These are phyloP conservation scores for Microplitis mediator DNA, from an alignment of 1,140 invertebrate genomes.

Conservation along the genomic window DNA sequence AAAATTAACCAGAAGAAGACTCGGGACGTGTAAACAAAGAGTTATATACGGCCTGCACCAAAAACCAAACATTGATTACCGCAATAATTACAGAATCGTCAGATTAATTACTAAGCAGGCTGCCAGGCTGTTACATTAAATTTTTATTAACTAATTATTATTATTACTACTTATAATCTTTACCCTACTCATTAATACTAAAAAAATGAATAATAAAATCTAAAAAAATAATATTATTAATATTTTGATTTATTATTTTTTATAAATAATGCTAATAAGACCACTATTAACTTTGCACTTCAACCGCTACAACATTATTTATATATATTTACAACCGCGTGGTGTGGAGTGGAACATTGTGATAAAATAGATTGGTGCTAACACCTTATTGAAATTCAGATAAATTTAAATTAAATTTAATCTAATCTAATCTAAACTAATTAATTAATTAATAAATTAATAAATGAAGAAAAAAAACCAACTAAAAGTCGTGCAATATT, in stretches of 20 bases:
- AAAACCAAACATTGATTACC: neutral
- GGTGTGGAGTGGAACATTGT: conserved; percentile 64
- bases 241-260: too few relatives aligned
- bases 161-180: conserved; percentile 27
- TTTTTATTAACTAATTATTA: conserved; percentile 40
- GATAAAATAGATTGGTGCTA: conserved; percentile 65
- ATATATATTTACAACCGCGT: conserved; percentile 63
- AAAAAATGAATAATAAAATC: neutral
- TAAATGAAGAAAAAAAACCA: conserved; percentile 24
- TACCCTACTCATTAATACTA: conserved; percentile 37
- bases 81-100: neutral
- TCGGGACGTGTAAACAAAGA: conserved; percentile 41
- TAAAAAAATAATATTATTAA: too few relatives aligned
- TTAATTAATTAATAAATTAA: conserved; percentile 23
- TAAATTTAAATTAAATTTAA: conserved; percentile 53
- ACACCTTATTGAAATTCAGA: conserved; percentile 64
- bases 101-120: conserved; percentile 34
- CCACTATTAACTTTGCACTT: conserved; percentile 34
- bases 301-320: conserved; percentile 55
- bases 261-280: conserved; percentile 27
- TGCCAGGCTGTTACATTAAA: conserved; percentile 55
- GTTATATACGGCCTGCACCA: conserved; percentile 31
- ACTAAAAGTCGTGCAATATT: conserved; percentile 57
- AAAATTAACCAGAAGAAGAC: conserved; percentile 21
- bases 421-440: conserved; percentile 28